Evolutionary conservation across 2,888 invertebrate genomes (phyloP), one percentile per base, ranked within the genome.

Genomic region (Dasypolia templi): DNA sequence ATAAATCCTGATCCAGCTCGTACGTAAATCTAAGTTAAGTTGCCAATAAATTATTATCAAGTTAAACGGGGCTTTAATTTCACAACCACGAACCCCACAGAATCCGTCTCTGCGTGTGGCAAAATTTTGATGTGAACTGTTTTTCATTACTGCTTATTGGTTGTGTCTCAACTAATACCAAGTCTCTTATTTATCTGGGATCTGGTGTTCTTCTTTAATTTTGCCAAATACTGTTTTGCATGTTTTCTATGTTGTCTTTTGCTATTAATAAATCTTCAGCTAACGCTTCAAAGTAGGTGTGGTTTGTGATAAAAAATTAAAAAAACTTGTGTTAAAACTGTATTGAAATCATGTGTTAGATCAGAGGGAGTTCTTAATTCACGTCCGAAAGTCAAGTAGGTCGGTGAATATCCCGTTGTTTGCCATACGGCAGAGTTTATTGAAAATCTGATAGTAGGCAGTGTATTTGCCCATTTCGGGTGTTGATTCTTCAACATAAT

Each of bases 401-500:
- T 66, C 12, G 63, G 65, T 29, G 62, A 66, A 29, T 42, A 72
- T 32, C 66, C 66, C 17, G 72, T 72, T 32, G 72, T 46, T 51
- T 58, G 35, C 32, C 49, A 53, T 11, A 22, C 22, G 12, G 58
- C 58, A 5, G 58, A 17, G 17, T 55, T 55, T 29, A 55, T 55
- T 22, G 56, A 29, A 32, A 56, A 56, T 19, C 56, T 56, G 9
- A 56, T 56, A 11, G 56, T 5, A 5, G 56, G 32, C 11, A 32
- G 11, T 11, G 32, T 56, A 11, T 19, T 19, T 32, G 56, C 19
- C 56, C 32, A 56, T 26, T 59, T 69, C 1, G 58, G 26, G 51
- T 79, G 72, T 4, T 75, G 44, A 26, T 75, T 29, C 29, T 75
- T 49, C 3, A 79, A 72, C 62, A 73, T 61, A 3, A 79, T 79